phyloP scores from a whole-genome alignment of 1,140 invertebrate species.

The Drosophila eugracilis region DNA sequence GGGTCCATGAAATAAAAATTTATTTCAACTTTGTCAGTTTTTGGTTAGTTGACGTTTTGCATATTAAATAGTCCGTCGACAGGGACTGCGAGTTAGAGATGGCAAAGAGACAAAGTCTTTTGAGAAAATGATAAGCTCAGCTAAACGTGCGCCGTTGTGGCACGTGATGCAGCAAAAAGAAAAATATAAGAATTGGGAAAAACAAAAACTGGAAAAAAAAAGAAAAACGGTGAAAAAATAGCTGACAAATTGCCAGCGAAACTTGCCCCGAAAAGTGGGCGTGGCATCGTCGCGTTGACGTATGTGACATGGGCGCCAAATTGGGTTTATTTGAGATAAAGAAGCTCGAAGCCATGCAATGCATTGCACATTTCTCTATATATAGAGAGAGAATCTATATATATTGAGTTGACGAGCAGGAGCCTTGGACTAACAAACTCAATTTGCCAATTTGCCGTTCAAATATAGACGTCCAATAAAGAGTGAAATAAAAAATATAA shows the following conservation, averaged over 20 bases:
- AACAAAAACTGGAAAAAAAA: slow-evolving; percentile 9
- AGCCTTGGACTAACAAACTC: slow-evolving; percentile 53
- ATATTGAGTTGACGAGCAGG: background rate
- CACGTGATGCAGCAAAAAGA: slow-evolving; percentile 73
- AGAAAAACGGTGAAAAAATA: slow-evolving; percentile 41
- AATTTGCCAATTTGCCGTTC: slow-evolving; percentile 69
- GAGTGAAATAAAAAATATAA: slow-evolving; percentile 31
- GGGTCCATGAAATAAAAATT: slow-evolving; percentile 82
- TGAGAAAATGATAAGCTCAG: slow-evolving; percentile 83
- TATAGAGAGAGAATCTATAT: background rate
- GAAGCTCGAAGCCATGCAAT: slow-evolving; percentile 18
- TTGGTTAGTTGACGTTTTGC: slow-evolving; percentile 77
- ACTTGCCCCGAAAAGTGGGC: slow-evolving; percentile 55
- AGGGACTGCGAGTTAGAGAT: slow-evolving; percentile 27
- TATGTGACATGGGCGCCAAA: slow-evolving; percentile 82
- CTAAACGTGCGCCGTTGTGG: slow-evolving; percentile 75
- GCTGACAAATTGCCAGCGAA: slow-evolving; percentile 76
- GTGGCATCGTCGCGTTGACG: slow-evolving; percentile 70
- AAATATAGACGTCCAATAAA: slow-evolving; percentile 35
- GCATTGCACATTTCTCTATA: slow-evolving; percentile 25
- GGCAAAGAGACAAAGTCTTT: slow-evolving; percentile 54
- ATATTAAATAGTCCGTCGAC: slow-evolving; percentile 73
- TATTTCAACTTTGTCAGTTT: slow-evolving; percentile 83
- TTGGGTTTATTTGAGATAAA: slow-evolving; percentile 63
- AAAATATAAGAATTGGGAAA: slow-evolving; percentile 20